Conservation (phyloP, 2,113 vertebrate genomes). For the Pardalotus punctatus region DNA sequence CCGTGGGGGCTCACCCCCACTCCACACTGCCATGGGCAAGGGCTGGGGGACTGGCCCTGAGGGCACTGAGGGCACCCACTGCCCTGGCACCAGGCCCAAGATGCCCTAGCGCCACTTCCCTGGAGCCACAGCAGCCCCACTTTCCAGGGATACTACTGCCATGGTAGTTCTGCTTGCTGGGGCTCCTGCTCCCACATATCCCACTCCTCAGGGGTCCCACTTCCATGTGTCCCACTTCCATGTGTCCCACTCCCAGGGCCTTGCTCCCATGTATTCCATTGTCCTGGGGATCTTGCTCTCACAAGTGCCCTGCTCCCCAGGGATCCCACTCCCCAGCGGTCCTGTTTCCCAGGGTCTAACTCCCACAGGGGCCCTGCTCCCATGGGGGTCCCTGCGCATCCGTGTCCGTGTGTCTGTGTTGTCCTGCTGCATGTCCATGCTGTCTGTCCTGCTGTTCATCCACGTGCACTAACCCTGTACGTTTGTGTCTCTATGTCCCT, state of each 20-base stretch:
- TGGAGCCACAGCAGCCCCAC: neutral
- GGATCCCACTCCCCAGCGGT: neutral
- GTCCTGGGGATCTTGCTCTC: neutral
- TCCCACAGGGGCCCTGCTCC: neutral
- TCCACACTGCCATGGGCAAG: accelerated
- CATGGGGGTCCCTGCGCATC: neutral
- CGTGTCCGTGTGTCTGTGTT: neutral
- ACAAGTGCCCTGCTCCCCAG: neutral
- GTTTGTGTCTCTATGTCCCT: accelerated
- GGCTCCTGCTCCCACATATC: neutral
- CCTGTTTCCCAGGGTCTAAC: neutral
- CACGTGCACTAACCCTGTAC: neutral
- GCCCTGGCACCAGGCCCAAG: neutral
- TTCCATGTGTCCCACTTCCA: neutral
- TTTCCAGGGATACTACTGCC: neutral
- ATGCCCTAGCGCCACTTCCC: accelerated
- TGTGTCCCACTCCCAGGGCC: neutral
- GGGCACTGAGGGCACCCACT: neutral
- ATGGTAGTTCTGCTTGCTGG: neutral
- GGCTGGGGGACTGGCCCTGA: neutral
- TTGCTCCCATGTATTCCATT: neutral
- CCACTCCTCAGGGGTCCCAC: neutral
- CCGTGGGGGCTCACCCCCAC: neutral
- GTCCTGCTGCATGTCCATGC: neutral
- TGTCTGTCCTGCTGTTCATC: neutral